Conservation (phyloP, 30 jellyfish, hydroid and myxozoan genomes). For the Catostylus mosaicus region DNA sequence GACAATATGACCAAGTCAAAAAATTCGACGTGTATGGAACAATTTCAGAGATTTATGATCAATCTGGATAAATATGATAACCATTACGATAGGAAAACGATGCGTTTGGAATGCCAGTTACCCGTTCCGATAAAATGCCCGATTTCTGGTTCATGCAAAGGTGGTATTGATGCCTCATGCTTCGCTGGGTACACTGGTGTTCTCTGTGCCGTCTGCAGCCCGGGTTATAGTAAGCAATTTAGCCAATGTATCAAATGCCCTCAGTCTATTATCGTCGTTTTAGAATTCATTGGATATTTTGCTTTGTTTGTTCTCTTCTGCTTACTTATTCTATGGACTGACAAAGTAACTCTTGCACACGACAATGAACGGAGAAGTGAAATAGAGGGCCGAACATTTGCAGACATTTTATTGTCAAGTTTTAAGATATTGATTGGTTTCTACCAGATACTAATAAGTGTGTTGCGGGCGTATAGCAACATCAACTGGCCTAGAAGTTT, state of each 20-base stretch:
- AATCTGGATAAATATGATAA: conserved; percentile 9
- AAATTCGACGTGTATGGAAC: conserved; percentile 3
- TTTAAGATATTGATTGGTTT: conserved; percentile 56
- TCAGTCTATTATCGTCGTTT: not conserved
- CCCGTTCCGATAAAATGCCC: conserved; percentile 55
- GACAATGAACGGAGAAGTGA: not conserved
- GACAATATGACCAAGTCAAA: not conserved
- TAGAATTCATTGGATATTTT: conserved; percentile 10
- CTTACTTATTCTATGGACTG: conserved; percentile 16
- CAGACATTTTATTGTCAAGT: conserved; percentile 50
- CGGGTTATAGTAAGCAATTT: conserved; percentile 26
- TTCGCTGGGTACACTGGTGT: conserved; percentile 31
- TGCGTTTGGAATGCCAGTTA: conserved; percentile 3
- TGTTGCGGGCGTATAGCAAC: not conserved
- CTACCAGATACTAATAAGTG: conserved; percentile 36
- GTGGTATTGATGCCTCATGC: conserved; percentile 49
- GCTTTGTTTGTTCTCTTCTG: conserved; percentile 28
- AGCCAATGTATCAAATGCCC: conserved; percentile 48
- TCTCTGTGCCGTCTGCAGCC: conserved; percentile 40
- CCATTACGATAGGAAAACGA: conserved; percentile 8
- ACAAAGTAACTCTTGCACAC: not conserved
- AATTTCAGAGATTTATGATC: not conserved
- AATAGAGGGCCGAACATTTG: conserved; percentile 21
- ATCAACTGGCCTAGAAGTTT: conserved; percentile 47
- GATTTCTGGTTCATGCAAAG: conserved; percentile 35